A percentile compares a stretch with the other conserved stretches of the same genome.
These are phyloP conservation scores for Stenodema calcarata DNA, from an alignment of 2,888 invertebrate species.

Conservation along the genomic window DNA sequence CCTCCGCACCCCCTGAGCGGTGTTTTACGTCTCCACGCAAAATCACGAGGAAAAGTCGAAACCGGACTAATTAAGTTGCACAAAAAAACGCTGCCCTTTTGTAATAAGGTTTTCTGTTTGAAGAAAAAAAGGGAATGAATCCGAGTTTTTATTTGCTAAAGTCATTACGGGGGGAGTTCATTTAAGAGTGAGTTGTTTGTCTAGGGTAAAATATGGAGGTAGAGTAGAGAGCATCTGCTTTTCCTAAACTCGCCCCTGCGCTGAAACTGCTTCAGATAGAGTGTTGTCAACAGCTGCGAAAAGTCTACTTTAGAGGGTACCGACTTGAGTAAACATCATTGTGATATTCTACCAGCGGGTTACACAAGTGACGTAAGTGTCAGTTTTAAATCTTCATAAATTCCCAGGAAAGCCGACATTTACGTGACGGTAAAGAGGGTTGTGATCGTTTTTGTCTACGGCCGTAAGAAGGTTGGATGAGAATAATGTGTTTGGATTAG, in stretches of 20 bases:
- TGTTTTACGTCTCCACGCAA: not conserved
- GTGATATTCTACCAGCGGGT: not conserved
- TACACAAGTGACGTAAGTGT: not conserved
- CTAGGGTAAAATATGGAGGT: not conserved
- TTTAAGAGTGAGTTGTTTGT: not conserved
- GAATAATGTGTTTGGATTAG: not conserved
- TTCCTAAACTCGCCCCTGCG: not conserved
- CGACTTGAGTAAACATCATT: not conserved
- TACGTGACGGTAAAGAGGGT: not conserved
- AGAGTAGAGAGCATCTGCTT: not conserved
- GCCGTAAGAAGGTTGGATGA: not conserved
- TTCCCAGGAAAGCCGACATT: not conserved
- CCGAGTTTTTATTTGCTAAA: not conserved
- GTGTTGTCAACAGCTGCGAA: not conserved
- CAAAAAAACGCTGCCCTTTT: conserved; percentile 10
- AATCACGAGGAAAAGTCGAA: conserved; percentile 1
- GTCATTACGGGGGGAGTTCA: not conserved
- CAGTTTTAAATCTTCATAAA: not conserved
- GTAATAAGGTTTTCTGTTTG: conserved; percentile 3
- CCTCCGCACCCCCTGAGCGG: not conserved
- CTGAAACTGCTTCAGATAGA: not conserved
- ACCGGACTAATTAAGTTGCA: conserved; percentile 27
- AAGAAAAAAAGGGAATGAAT: not conserved
- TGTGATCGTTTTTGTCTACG: not conserved
- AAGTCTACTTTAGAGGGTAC: not conserved